Evolutionary conservation across 2,797 vertebrate genomes (phyloP).

Genomic region (Echeneis naucrates): DNA sequence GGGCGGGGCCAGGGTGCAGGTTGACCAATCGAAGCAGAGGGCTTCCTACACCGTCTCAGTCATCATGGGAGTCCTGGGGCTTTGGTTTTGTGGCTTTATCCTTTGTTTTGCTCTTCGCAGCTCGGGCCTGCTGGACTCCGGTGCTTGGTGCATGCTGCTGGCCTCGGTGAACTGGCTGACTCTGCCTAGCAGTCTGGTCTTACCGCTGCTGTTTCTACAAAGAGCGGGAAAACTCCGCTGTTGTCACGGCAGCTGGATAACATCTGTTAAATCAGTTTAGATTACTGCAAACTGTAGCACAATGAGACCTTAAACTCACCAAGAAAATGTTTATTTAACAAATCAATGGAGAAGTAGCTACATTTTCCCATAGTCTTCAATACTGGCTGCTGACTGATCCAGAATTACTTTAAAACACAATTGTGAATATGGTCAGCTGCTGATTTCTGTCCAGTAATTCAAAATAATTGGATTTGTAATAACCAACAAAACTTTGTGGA

Average conservation of each 20-base stretch:
- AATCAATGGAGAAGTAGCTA: no score
- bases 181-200: conserved; percentile 17
- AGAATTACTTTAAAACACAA: no score
- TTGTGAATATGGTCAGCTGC: no score
- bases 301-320: no score
- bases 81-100: accelerated
- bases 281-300: no score
- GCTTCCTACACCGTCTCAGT: conserved; percentile 6
- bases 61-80: neutral
- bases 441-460: no score
- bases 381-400: no score
- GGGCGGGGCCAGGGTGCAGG: neutral
- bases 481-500: no score
- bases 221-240: neutral
- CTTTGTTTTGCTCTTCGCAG: accelerated
- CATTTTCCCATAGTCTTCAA: no score
- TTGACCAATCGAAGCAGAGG: conserved; percentile 18
- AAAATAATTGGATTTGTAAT: no score
- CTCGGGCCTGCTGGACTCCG: accelerated
- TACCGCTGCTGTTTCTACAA: conserved; percentile 33
- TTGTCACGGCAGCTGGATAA: neutral
- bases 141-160: accelerated
- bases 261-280: neutral
- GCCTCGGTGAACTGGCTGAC: accelerated
- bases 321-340: no score